Evolutionary conservation across 92 coral and sea anemone species (phyloP), one percentile per base, ranked within the genome.

Genomic region (Porites rus): DNA sequence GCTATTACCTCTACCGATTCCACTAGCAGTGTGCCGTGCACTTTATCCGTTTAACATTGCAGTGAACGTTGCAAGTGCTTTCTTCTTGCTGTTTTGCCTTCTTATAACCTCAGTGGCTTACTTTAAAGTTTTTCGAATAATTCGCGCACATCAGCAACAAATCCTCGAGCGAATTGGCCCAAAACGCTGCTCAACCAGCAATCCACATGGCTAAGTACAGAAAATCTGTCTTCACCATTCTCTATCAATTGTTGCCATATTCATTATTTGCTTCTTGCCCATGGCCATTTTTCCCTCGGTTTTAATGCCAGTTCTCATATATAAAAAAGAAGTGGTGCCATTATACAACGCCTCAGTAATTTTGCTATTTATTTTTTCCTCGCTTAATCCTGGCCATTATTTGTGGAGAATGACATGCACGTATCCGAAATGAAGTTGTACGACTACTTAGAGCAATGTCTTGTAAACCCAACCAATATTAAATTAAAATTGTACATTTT

Each of bases 141-240:
- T 77, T 77, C 70, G 81, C n/a, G 69, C 16, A 3, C 81, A 77
- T 64, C 71, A 62, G 13, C 24, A 38, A 22, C 82, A 78, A 78
- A 21, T 78, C 16, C 66, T 14, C 52, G 14, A 73, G 21, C 67
- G 22, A 16, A 56, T 76, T 50, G 59, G 11, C 12, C 13, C 72
- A 50, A 2, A 76, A 22, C 67, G 22, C 1, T 22, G 53, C 52
- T 14, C 82, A 10, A 12, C 82, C 62, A 62, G 54, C 56, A 17
- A 78, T 78, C 25, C 14, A 78, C 59, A 10, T 78, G n/a, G n/a
- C 16, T 24, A 78, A 78, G 53, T 78, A 78, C 20, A 78, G 50
- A 60, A 78, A 46, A 78, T 78, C 82, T 1, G 70, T 78, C 16
- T 65, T 18, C 12, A 28, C 82, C 3, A 78, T 78, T 22, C 38